These are phyloP conservation scores for Tinea semifulvella DNA, from an alignment of 2,888 invertebrate genomes.

Conservation along the genomic window DNA sequence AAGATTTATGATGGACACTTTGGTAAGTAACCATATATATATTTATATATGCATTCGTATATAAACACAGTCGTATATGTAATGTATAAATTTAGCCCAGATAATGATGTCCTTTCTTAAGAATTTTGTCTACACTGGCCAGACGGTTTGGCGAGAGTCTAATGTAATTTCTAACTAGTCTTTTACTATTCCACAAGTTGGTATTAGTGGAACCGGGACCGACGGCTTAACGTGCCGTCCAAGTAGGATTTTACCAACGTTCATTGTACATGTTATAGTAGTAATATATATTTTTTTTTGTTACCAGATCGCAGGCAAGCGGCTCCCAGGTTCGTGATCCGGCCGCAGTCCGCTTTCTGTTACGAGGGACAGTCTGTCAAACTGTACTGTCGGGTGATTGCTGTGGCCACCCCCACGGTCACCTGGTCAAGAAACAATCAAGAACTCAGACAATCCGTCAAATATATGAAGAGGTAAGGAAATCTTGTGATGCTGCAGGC, in stretches of 20 bases:
- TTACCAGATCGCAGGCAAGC: constrained; percentile 95
- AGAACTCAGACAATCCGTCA: constrained; percentile 95
- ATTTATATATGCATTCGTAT: background rate
- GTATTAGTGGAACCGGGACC: too few relatives aligned
- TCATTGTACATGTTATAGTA: too few relatives aligned
- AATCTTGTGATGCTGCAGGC: too few relatives aligned
- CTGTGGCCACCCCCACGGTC: constrained; percentile 91
- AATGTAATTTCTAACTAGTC: too few relatives aligned
- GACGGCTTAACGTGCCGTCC: too few relatives aligned
- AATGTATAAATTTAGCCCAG: background rate
- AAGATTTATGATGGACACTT: constrained; percentile 96
- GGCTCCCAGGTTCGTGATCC: constrained; percentile 97
- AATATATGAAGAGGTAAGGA: constrained; percentile 92
- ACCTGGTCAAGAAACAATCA: constrained; percentile 95
- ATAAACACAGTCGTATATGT: background rate
- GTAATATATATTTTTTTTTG: too few relatives aligned
- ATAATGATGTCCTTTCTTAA: background rate
- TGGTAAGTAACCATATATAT: constrained; percentile 63
- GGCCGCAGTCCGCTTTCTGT: constrained; percentile 94
- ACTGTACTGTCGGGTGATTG: constrained; percentile 96
- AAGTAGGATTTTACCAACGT: too few relatives aligned
- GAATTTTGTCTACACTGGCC: background rate
- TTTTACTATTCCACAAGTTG: too few relatives aligned
- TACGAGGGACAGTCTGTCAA: constrained; percentile 98
- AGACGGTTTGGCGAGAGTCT: too few relatives aligned